Evolutionary conservation across 2,797 vertebrate genomes (phyloP).

Genomic region (Rhincodon typus): DNA sequence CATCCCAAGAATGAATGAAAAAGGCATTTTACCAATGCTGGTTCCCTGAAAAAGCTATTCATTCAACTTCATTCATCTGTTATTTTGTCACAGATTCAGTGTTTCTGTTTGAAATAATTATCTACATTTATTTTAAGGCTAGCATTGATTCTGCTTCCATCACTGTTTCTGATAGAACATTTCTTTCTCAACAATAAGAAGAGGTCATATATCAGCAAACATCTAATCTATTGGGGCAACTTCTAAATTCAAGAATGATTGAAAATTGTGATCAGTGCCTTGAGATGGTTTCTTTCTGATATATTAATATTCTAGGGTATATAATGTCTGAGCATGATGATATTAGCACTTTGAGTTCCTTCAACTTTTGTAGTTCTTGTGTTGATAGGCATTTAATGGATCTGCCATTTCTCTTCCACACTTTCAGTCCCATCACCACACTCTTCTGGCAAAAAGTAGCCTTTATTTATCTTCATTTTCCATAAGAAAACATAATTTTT

Average conservation of each 20-base stretch:
- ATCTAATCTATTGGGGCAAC: not conserved
- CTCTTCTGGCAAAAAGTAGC: not conserved
- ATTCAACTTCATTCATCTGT: not conserved
- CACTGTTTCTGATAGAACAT: not conserved
- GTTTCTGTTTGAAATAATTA: not conserved
- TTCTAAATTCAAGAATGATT: not conserved
- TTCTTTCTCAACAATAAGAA: not conserved
- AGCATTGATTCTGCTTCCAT: not conserved
- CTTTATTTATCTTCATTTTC: not conserved
- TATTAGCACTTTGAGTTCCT: not conserved
- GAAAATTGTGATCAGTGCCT: not conserved
- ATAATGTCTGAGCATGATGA: not conserved
- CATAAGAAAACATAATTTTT: not conserved
- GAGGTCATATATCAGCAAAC: not conserved
- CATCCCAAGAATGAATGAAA: too few relatives aligned
- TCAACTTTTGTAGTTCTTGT: not conserved
- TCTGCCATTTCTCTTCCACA: not conserved
- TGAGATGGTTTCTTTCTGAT: not conserved
- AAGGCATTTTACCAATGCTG: not conserved
- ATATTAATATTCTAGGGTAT: not conserved
- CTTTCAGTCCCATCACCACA: not conserved
- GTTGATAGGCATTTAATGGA: not conserved
- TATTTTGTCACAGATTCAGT: too few relatives aligned
- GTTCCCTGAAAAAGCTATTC: not conserved
- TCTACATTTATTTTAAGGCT: not conserved